phyloP scores from a whole-genome alignment of 2,797 vertebrate genomes.

The Oryzias sinensis region DNA sequence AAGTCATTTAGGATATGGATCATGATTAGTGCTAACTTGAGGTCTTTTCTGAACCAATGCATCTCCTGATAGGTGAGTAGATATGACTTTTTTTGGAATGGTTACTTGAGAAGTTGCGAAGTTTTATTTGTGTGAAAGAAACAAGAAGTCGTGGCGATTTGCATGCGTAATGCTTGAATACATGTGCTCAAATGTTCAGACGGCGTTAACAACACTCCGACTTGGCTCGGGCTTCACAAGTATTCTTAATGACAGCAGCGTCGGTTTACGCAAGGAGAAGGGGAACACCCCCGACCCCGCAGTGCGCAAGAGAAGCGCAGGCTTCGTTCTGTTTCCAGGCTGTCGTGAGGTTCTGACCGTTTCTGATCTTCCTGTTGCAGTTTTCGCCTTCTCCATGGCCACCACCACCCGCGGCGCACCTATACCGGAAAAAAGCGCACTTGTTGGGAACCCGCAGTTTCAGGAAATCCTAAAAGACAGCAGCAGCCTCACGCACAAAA shows the following conservation, averaged over 20 bases:
- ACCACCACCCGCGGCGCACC: slow-evolving; percentile 57
- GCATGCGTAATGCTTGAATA: background rate
- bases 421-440: slow-evolving; percentile 38
- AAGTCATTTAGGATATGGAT: slow-evolving; percentile 27
- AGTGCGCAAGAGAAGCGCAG: slow-evolving; percentile 20
- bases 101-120: background rate
- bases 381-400: slow-evolving; percentile 62
- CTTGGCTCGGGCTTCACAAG: slow-evolving; percentile 33
- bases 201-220: slow-evolving; percentile 9
- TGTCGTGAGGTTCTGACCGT: background rate
- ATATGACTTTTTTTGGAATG: slow-evolving; percentile 21
- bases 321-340: slow-evolving; percentile 19
- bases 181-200: background rate
- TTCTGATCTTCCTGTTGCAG: slow-evolving; percentile 33
- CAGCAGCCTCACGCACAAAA: slow-evolving; percentile 71
- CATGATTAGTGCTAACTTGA: slow-evolving; percentile 30
- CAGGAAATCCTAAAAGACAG: slow-evolving; percentile 63
- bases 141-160: background rate
- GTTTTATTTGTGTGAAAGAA: background rate
- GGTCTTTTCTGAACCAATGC: slow-evolving; percentile 61
- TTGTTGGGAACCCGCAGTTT: slow-evolving; percentile 60
- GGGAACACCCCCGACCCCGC: slow-evolving; percentile 32
- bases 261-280: slow-evolving; percentile 6
- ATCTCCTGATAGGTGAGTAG: slow-evolving; percentile 71
- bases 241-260: slow-evolving; percentile 34